Evolutionary conservation across 2,113 vertebrate species (phyloP).

Genomic region (Machaerirhynchus nigripectus): DNA sequence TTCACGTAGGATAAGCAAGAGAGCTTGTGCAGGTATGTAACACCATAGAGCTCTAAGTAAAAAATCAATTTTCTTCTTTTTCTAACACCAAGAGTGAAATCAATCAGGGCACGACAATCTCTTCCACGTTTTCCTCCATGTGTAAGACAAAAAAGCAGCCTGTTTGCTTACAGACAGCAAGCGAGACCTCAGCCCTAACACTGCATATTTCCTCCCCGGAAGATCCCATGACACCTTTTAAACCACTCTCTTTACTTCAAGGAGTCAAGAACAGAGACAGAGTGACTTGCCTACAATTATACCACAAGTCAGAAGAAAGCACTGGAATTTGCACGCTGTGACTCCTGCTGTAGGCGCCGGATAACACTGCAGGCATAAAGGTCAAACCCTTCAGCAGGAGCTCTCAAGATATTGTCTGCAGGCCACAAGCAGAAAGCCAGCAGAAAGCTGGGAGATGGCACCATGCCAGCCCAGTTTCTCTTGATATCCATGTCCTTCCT

Average conservation of each 20-base stretch:
- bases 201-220: background rate
- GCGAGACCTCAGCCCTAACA: background rate
- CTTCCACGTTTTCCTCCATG: background rate
- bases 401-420: background rate
- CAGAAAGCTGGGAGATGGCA: background rate
- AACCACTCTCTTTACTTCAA: background rate
- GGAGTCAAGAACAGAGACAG: background rate
- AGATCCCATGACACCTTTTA: background rate
- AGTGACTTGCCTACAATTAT: background rate
- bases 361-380: background rate
- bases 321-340: background rate
- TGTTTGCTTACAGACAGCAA: background rate
- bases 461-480: background rate
- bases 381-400: conserved; percentile 36
- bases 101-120: conserved; percentile 1
- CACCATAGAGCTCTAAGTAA: background rate
- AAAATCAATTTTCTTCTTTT: conserved; percentile 25
- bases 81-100: background rate
- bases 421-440: background rate
- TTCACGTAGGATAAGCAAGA: accelerated
- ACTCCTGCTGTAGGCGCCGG: background rate
- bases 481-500: background rate
- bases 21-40: background rate
- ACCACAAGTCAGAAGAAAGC: conserved; percentile 7
- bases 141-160: background rate